Evolutionary conservation across 2,888 invertebrate genomes (phyloP), one percentile per base, ranked within the genome.

Genomic region (Cephus spinipes): DNA sequence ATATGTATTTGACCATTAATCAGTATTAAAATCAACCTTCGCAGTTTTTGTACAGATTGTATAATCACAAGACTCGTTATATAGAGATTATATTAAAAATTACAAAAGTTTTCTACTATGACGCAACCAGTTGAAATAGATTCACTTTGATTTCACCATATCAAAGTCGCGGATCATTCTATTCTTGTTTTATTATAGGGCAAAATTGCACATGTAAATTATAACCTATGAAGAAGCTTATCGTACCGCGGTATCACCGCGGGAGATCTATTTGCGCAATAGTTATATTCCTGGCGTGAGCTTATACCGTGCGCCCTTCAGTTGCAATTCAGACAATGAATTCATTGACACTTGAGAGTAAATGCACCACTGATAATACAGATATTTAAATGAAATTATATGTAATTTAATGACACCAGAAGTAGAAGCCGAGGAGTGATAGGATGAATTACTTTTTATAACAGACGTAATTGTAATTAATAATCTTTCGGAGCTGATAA

Each of bases 281-380:
- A 55, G 55, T 55, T 55, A 55, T 23, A 55, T 55, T 55, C 23
- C 6, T 55, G 23, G 0, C 55, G 55, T 9, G 55, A 23, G 55
- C 55, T 55, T 23, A 23, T 23, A 55, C 55, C 23, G 55, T 6
- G 9, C 23, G 55, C n/a, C 81, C 82, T 81, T 82, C 80, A 75
- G 77, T 78, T 79, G 73, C 73, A 80, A 82, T 79, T 77, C 76
- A 75, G 75, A 83, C 83, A 84, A 83, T 83, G 81, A 79, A 80
- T 83, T 83, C 80, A 83, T 83, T 85, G 84, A 84, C 79, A 79
- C 76, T 82, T 40, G 31, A 77, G 77, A 36, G 33, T 75, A 77
- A 85, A 76, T 81, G 74, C 74, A 33, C 73, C 76, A 81, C 77
- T 77, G 76, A 76, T 73, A 68, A 40, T 74, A 35, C 75, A 68